Base-by-base conservation (phyloP, 1,140 invertebrate genomes). In the Latrodectus geometricus region DNA sequence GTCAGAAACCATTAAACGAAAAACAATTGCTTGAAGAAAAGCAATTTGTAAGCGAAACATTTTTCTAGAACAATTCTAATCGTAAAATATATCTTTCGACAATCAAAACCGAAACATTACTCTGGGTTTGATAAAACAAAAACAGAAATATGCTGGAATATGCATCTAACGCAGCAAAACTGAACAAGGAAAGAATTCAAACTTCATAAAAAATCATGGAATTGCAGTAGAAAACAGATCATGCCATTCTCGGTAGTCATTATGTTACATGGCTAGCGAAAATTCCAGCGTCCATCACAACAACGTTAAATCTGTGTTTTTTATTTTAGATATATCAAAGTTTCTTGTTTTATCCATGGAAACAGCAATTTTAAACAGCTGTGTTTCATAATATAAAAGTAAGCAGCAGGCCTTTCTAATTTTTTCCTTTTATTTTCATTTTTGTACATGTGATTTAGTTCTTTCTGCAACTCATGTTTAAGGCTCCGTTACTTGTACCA, bases 21-120 rank as follows among this genome's bases (percentile, higher is more conserved):
- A 35, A 35, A 35, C 35, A 35, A 35, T 35, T 35, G 35, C 35
- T 35, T 35, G 35, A 35, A 35, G 35, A 35, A 35, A 35, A 35
- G 35, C 35, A 35, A 35, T 35, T 35, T 35, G 35, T 35, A 35
- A 35, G 35, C 35, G 35, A 35, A 35, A 35, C 35, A 35, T 35
- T 35, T 35, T 35, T 35, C 35, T 35, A 35, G 35, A 35, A 35
- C n/a, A 65, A 15, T 65, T 65, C 61, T 15, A 65, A 65, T 65
- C 61, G 61, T 65, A 65, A 65, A 65, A 65, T 65, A 15, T 65
- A 65, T 65, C 61, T 15, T 65, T n/a, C 61, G 61, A n/a, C 61
- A 65, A 65, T 65, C 61, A 65, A 65, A 65, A 65, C 61, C n/a
- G 61, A 65, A 35, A n/a, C 61, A 65, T 65, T 65, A 65, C n/a